These are phyloP conservation scores for Laspeyria flexula DNA, from an alignment of 2,888 invertebrate species.

Conservation along the genomic window DNA sequence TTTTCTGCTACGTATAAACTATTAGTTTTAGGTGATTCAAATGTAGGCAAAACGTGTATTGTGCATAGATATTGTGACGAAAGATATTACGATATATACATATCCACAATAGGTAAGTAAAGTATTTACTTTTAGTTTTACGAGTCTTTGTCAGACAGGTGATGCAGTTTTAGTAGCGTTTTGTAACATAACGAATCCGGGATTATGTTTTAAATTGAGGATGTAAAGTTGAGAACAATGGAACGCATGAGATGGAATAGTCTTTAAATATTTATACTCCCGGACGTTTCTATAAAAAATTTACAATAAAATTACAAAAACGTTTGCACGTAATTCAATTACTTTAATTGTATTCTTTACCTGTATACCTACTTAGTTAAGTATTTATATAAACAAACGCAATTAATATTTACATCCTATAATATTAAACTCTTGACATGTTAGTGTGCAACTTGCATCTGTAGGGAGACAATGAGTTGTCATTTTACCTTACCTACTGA, in stretches of 20 bases:
- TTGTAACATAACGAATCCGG: conserved; percentile 56
- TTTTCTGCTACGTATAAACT: conserved; percentile 95
- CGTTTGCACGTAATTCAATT: conserved; percentile 19
- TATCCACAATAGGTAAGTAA: conserved; percentile 94
- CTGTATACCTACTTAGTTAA: no score
- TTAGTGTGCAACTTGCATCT: no score
- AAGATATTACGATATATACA: conserved; percentile 95
- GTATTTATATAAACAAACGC: no score
- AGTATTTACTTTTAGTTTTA: conserved; percentile 70
- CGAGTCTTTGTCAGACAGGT: conserved; percentile 72
- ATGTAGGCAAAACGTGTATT: conserved; percentile 96
- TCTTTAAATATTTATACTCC: conserved; percentile 45
- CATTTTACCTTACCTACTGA: no score
- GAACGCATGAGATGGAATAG: conserved; percentile 44
- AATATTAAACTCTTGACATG: no score
- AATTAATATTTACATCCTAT: no score
- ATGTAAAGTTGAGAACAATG: conserved; percentile 60
- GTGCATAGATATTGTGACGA: conserved; percentile 96
- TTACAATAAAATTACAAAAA: no score
- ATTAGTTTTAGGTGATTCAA: conserved; percentile 94
- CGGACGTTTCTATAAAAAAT: conserved; percentile 35
- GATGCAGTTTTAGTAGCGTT: conserved; percentile 62
- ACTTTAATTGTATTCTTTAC: no score
- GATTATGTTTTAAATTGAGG: conserved; percentile 59
- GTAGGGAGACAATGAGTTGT: no score